These are phyloP conservation scores for Toxonevra muliebris DNA, from an alignment of 2,888 invertebrate species.

Conservation along the genomic window DNA sequence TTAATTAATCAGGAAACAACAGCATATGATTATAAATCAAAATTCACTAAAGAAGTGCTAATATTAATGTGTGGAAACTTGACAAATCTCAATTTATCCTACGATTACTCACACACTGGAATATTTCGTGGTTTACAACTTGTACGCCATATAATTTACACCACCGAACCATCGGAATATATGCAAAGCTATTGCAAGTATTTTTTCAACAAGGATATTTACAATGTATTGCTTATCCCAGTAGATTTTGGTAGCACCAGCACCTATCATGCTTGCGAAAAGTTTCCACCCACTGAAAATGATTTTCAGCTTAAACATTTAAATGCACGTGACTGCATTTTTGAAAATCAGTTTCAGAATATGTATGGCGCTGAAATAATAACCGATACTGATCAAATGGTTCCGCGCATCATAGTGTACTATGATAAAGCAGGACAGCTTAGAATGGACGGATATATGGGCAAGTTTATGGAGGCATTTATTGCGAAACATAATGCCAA, in stretches of 20 bases:
- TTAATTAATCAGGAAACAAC: background rate
- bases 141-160: too few species aligned
- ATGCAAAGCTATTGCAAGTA: background rate
- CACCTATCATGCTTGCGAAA: slow-evolving; percentile 16
- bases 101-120: background rate
- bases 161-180: too few species aligned
- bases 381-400: slow-evolving; percentile 13
- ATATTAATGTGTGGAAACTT: slow-evolving; percentile 7
- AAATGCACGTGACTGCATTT: slow-evolving; percentile 6
- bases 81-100: background rate
- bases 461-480: background rate
- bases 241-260: slow-evolving; percentile 11
- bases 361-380: slow-evolving; percentile 13
- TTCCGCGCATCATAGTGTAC: slow-evolving; percentile 21
- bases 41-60: slow-evolving; percentile 18
- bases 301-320: slow-evolving; percentile 8
- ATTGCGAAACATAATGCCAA: slow-evolving; percentile 1
- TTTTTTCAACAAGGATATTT: slow-evolving; percentile 9
- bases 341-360: slow-evolving; percentile 20
- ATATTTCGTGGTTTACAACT: slow-evolving; percentile 8
- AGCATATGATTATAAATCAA: background rate
- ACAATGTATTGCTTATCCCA: slow-evolving; percentile 18
- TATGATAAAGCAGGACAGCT: slow-evolving; percentile 1
- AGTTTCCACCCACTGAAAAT: slow-evolving; percentile 10
- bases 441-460: slow-evolving; percentile 11